Conservation (phyloP, 2,888 invertebrate species). For the Agonum fuliginosum region DNA sequence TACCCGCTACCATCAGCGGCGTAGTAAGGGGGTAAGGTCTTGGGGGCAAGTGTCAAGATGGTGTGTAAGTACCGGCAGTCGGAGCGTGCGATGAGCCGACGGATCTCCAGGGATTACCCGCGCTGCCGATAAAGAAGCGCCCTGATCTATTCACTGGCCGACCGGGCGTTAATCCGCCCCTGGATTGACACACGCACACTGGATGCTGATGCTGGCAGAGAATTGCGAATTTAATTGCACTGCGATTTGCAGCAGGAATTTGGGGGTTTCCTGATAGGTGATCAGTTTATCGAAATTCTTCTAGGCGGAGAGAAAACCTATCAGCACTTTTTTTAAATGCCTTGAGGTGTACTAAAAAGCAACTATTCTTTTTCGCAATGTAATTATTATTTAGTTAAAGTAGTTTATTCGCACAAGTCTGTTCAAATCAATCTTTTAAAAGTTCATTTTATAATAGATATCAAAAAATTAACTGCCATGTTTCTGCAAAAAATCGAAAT, state of each 20-base stretch:
- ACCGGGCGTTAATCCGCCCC: conserved; percentile 8
- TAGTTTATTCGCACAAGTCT: too few relatives aligned
- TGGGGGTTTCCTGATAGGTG: too few relatives aligned
- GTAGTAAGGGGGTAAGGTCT: neutral
- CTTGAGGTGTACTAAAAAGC: too few relatives aligned
- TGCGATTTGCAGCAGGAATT: conserved; percentile 18
- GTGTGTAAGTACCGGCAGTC: neutral
- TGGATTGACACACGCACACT: conserved; percentile 10
- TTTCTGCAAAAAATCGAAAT: too few relatives aligned
- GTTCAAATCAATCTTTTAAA: too few relatives aligned
- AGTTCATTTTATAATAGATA: too few relatives aligned
- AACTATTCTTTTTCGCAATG: too few relatives aligned
- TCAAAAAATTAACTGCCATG: too few relatives aligned
- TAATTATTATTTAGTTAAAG: too few relatives aligned
- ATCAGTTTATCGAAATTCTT: too few relatives aligned
- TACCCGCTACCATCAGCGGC: neutral
- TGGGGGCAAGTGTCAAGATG: conserved; percentile 5
- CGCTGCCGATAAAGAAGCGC: conserved; percentile 14
- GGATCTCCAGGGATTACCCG: neutral
- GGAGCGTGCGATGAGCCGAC: neutral
- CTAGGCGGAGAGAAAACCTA: too few relatives aligned
- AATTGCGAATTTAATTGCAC: conserved; percentile 27
- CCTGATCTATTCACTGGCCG: conserved; percentile 27
- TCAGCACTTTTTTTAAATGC: too few relatives aligned
- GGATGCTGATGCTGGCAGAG: neutral